Percentiles rank a stretch among this genome's conserved stretches.
These are phyloP conservation scores for Esox lucius DNA, from an alignment of 2,797 vertebrate genomes.

Conservation along the genomic window DNA sequence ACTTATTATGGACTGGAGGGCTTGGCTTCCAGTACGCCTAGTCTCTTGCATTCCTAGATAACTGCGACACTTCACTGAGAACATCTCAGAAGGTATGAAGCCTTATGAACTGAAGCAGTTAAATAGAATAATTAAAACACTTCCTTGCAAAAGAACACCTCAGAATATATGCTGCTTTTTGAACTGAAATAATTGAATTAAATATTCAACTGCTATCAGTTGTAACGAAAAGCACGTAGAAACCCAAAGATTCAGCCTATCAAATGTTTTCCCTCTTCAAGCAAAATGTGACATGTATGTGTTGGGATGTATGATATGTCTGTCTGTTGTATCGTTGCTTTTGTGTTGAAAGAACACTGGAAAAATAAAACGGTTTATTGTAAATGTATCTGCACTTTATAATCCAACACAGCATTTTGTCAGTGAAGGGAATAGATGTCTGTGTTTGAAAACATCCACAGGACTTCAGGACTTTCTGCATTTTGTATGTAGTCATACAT, in stretches of 20 bases:
- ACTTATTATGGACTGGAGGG: not conserved
- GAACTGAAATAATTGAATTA: not conserved
- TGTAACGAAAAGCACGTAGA: conserved; percentile 32
- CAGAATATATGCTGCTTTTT: conserved; percentile 1
- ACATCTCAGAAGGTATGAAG: not conserved
- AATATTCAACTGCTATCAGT: not conserved
- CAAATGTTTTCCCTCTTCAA: conserved; percentile 22
- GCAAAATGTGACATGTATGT: conserved; percentile 17
- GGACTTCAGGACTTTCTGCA: not conserved
- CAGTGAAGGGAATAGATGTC: not conserved
- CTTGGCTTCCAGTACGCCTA: not conserved
- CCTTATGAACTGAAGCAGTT: conserved; percentile 5
- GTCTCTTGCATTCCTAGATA: not conserved
- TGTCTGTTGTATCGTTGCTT: not conserved
- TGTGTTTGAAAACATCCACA: not conserved
- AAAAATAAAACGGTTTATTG: not conserved
- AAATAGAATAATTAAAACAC: conserved; percentile 5
- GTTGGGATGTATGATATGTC: not conserved
- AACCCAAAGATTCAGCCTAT: conserved; percentile 17
- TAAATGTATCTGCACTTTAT: not conserved
- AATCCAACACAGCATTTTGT: not conserved
- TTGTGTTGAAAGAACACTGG: not conserved
- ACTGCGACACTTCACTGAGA: conserved; percentile 16
- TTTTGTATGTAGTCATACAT: not conserved
- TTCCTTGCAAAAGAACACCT: not conserved